Conservation (phyloP, 2,113 vertebrate species). For the Apus apus region DNA sequence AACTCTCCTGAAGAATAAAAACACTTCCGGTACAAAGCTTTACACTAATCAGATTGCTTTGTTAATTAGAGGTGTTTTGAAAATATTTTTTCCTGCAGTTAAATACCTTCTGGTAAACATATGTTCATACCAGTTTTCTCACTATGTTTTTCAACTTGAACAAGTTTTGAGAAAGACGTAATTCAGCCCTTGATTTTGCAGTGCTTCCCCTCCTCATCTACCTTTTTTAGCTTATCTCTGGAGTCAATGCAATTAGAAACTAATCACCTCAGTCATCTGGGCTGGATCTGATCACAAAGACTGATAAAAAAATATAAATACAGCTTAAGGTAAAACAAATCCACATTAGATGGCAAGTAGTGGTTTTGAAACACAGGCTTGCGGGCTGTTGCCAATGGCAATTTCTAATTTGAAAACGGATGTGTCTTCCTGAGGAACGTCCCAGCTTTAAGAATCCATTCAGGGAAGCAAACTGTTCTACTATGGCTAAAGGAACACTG, state of each 20-base stretch:
- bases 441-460: background rate
- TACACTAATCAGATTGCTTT: background rate
- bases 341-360: background rate
- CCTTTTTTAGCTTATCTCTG: background rate
- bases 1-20: background rate
- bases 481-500: background rate
- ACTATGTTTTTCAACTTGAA: background rate
- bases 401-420: background rate
- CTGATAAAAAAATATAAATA: background rate
- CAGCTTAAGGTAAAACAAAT: background rate
- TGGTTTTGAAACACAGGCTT: background rate
- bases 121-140: background rate
- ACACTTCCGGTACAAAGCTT: background rate
- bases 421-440: background rate
- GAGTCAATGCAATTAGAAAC: background rate
- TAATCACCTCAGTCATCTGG: background rate
- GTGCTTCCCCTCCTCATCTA: background rate
- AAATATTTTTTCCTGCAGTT: background rate
- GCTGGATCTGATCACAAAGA: background rate
- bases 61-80: background rate
- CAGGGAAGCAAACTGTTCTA: background rate
- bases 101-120: background rate
- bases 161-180: background rate
- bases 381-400: background rate
- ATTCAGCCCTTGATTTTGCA: background rate